These are phyloP conservation scores for Tiphia femorata DNA, from an alignment of 2,888 invertebrate species.

Conservation along the genomic window DNA sequence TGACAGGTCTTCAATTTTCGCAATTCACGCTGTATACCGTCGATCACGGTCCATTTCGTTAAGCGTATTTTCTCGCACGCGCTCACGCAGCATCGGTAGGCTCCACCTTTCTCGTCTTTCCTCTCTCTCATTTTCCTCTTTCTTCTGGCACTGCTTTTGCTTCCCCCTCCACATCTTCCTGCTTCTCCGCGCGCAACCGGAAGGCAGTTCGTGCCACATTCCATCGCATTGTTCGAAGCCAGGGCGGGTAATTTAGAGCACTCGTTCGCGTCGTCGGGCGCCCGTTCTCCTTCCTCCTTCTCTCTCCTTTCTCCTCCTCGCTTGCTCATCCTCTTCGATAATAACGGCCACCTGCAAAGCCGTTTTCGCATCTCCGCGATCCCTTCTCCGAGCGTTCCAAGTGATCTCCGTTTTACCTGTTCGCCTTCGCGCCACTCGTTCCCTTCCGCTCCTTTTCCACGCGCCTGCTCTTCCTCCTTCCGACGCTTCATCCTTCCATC, in stretches of 20 bases:
- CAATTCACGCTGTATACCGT: too few relatives aligned
- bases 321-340: slow-evolving; percentile 21
- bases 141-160: slow-evolving; percentile 25
- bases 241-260: slow-evolving; percentile 33
- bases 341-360: slow-evolving; percentile 16
- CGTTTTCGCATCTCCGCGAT: slow-evolving; percentile 1
- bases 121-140: too few relatives aligned
- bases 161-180: too few relatives aligned
- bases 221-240: slow-evolving; percentile 28
- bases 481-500: background rate
- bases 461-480: background rate
- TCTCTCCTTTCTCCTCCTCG: slow-evolving; percentile 12
- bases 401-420: background rate
- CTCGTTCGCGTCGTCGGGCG: slow-evolving; percentile 15
- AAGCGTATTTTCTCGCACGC: too few relatives aligned
- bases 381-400: background rate
- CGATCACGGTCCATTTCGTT: too few relatives aligned
- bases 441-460: background rate
- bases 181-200: slow-evolving; percentile 27
- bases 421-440: background rate
- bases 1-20: too few relatives aligned
- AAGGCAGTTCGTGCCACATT: slow-evolving; percentile 32
- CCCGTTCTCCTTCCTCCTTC: slow-evolving; percentile 18
- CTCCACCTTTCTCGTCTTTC: too few relatives aligned
- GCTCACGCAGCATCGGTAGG: too few relatives aligned